Conservation (phyloP, 2,888 invertebrate genomes). For the Rosalia funebris region DNA sequence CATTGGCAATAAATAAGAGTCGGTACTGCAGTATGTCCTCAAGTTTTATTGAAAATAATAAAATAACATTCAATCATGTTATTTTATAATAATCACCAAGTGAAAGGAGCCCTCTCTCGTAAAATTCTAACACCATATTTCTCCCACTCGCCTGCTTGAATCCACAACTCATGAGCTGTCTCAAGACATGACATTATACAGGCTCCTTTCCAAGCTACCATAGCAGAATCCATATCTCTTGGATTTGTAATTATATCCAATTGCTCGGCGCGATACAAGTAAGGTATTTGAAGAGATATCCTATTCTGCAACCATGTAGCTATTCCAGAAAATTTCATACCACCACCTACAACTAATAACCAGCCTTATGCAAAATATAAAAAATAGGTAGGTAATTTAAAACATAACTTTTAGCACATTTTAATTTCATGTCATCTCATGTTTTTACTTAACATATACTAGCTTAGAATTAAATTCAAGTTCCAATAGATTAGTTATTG, state of each 20-base stretch:
- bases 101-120: constrained; percentile 91
- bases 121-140: constrained; percentile 85
- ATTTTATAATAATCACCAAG: constrained; percentile 77
- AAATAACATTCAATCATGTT: too few relatives aligned
- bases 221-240: constrained; percentile 91
- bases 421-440: too few relatives aligned
- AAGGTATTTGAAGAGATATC: constrained; percentile 84
- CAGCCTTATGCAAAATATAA: neutral
- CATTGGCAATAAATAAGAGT: too few relatives aligned
- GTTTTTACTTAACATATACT: too few relatives aligned
- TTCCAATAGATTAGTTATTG: too few relatives aligned
- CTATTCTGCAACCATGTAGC: constrained; percentile 90
- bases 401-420: too few relatives aligned
- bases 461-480: too few relatives aligned
- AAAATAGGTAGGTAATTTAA: too few relatives aligned
- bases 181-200: constrained; percentile 93
- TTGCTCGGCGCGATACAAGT: constrained; percentile 80
- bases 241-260: constrained; percentile 90
- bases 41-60: too few relatives aligned
- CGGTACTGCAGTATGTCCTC: too few relatives aligned
- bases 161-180: constrained; percentile 94
- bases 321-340: constrained; percentile 82
- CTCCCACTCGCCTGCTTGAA: constrained; percentile 85
- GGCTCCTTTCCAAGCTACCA: constrained; percentile 94
- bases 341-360: constrained; percentile 82